A percentile compares a stretch with the other conserved stretches of the same genome.
These are phyloP conservation scores for Dendroctonus ponderosae DNA, from an alignment of 1,140 invertebrate species.

Conservation along the genomic window DNA sequence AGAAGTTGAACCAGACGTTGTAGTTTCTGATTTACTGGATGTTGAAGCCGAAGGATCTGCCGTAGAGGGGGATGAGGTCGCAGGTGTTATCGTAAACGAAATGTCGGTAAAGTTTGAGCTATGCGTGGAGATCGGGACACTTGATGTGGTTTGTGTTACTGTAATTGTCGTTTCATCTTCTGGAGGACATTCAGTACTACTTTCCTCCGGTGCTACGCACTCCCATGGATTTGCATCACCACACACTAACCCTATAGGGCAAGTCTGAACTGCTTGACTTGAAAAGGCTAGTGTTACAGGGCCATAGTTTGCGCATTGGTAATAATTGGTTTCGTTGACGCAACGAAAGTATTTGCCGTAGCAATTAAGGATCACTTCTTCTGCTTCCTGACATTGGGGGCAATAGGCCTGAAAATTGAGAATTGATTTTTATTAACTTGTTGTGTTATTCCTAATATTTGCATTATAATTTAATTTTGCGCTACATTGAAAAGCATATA, in stretches of 20 bases:
- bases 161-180: neutral
- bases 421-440: no score
- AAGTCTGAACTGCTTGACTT: slow-evolving; percentile 30
- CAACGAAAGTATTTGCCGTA: slow-evolving; percentile 36
- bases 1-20: neutral
- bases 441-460: no score
- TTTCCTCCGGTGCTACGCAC: slow-evolving; percentile 32
- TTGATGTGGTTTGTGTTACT: neutral
- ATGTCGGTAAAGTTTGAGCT: slow-evolving; percentile 2
- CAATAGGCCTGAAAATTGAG: slow-evolving; percentile 4
- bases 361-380: slow-evolving; percentile 33
- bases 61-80: neutral
- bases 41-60: no score
- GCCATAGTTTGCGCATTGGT: slow-evolving; percentile 37
- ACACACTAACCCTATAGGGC: slow-evolving; percentile 36
- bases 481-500: no score
- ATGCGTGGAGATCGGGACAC: neutral
- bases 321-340: slow-evolving; percentile 36
- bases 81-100: neutral
- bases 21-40: neutral
- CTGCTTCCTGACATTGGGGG: slow-evolving; percentile 17
- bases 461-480: no score
- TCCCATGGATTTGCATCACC: slow-evolving; percentile 30
- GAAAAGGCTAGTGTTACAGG: slow-evolving; percentile 32
- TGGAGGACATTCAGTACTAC: slow-evolving; percentile 26